These are phyloP conservation scores for Stegophylla sp. DNA, from an alignment of 2,888 invertebrate genomes.

Conservation along the genomic window DNA sequence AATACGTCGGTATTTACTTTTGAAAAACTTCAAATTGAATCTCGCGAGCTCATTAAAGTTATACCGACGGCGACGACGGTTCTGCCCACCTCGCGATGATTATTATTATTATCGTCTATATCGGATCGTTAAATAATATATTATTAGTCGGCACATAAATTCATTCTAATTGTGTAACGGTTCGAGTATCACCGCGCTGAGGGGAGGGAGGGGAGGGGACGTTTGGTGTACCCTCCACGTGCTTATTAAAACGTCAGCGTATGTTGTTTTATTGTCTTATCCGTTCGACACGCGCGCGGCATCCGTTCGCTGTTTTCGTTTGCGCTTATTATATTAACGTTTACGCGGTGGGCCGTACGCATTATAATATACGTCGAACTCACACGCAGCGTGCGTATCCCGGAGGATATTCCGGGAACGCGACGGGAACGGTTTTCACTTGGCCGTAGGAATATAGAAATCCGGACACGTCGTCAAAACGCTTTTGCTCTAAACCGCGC, in stretches of 20 bases:
- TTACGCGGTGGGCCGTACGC: neutral
- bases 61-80: slow-evolving; percentile 3
- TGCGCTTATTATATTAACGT: too few relatives aligned
- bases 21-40: slow-evolving; percentile 42
- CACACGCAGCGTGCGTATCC: too few relatives aligned
- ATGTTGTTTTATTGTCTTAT: neutral
- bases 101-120: slow-evolving; percentile 15
- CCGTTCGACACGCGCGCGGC: neutral
- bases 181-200: too few relatives aligned
- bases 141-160: slow-evolving; percentile 32
- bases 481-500: too few relatives aligned
- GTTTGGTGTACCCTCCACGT: neutral
- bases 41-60: slow-evolving; percentile 30
- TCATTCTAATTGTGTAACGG: slow-evolving; percentile 35
- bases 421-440: too few relatives aligned
- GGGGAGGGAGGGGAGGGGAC: neutral
- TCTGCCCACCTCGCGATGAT: slow-evolving; percentile 10
- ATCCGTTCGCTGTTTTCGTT: neutral
- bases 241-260: neutral
- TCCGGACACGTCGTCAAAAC: too few relatives aligned
- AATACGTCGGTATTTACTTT: slow-evolving; percentile 33
- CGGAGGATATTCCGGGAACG: too few relatives aligned
- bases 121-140: slow-evolving; percentile 15
- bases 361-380: too few relatives aligned
- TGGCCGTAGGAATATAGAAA: too few relatives aligned